Evolutionary conservation across 2,797 vertebrate species (phyloP), one percentile per base, ranked within the genome.

Genomic region (Selene dorsalis): DNA sequence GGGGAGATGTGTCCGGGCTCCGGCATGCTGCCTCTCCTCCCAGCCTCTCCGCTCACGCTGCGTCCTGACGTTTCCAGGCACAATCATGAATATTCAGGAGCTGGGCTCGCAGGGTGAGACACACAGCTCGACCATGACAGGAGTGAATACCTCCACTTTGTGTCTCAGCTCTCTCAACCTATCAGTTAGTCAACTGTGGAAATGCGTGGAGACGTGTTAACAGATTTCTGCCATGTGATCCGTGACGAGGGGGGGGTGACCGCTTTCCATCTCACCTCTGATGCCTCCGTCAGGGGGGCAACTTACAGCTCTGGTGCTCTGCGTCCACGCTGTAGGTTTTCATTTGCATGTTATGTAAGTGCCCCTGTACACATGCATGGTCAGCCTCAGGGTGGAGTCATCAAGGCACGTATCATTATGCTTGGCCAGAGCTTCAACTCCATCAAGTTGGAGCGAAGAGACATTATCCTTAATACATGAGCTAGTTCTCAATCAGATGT

Each of bases 1-100:
- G 68, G 63, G 66, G 79, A 84, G 80, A 67, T 69, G 86, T 75
- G 75, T 69, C 77, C 85, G 73, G 84, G 76, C 87, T 89, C 90
- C 89, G 91, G 93, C 89, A 88, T 88, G 86, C 89, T 83, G 83
- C 88, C 88, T 88, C 88, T 72, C 86, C 80, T 80, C 88, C 84
- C 61, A 58, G 53, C 73, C 79, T 68, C 81, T 50, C 76, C 73
- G 59, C 80, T 82, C 75, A 84, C 59, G 73, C 90, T 91, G 90
- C 89, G 88, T 91, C 88, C 89, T 94, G 90, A 93, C 92, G 93
- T 93, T 85, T 17, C 41, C 79, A 89, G 87, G 74, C 88, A 69
- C 82, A 58, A 57, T 91, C 92, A 95, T 95, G 91, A 94, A 95
- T 96, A 94, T 94, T 92, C 93, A 95, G 39, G 45, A 71, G 75